These are phyloP conservation scores for Eptatretus atami DNA, from an alignment of 2,797 vertebrate species.

Conservation along the genomic window DNA sequence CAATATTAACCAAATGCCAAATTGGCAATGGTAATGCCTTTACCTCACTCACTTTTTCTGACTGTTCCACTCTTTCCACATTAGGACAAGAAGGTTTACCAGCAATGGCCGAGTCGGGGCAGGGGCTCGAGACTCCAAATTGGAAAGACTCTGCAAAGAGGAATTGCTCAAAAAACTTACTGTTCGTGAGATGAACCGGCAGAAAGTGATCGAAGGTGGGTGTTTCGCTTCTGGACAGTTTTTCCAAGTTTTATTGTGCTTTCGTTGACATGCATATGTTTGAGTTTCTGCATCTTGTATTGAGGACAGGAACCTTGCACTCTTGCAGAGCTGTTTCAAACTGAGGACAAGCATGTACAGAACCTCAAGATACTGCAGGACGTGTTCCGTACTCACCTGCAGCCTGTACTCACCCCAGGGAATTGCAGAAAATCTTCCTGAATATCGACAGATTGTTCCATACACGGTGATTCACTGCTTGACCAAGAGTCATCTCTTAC, in stretches of 20 bases:
- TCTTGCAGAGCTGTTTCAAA: constrained; percentile 41
- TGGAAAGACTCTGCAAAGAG: constrained; percentile 43
- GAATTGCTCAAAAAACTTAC: constrained; percentile 25
- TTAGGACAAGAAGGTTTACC: no score
- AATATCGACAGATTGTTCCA: neutral
- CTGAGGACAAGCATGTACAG: constrained; percentile 45
- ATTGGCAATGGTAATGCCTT: no score
- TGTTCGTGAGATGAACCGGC: constrained; percentile 37
- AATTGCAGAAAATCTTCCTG: constrained; percentile 15
- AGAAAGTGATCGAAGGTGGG: constrained; percentile 40
- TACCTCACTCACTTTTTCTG: no score
- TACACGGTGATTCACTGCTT: neutral
- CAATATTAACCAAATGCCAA: no score
- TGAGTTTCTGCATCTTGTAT: no score
- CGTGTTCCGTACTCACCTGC: constrained; percentile 57
- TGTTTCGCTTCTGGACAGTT: no score
- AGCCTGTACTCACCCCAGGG: constrained; percentile 29
- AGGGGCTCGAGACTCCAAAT: constrained; percentile 17
- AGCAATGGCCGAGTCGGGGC: neutral
- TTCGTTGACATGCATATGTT: no score
- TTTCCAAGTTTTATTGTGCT: no score
- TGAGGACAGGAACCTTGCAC: neutral
- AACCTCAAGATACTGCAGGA: constrained; percentile 46
- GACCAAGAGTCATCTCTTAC: no score
- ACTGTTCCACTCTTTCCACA: no score